Conservation (phyloP, 2,113 vertebrate genomes). For the Onychostoma macrolepis region DNA sequence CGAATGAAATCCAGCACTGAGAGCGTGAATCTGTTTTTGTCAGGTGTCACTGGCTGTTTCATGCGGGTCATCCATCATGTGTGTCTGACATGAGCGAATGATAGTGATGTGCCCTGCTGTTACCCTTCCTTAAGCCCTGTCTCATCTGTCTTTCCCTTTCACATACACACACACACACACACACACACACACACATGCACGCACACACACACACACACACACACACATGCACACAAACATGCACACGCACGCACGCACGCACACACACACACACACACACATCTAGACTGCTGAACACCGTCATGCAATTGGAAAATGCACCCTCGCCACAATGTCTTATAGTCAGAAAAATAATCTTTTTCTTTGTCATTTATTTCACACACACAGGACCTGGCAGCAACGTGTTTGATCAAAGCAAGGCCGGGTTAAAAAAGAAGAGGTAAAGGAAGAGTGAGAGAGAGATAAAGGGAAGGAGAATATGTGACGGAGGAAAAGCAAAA, state of each 20-base stretch:
- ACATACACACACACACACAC: not conserved
- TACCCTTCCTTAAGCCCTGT: constrained; percentile 77
- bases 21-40: constrained; percentile 74
- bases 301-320: not conserved
- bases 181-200: not conserved
- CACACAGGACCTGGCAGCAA: not conserved
- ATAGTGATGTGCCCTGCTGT: constrained; percentile 74
- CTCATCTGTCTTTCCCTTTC: constrained; percentile 77
- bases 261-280: not conserved
- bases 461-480: constrained; percentile 34
- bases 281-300: not conserved
- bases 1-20: constrained; percentile 8
- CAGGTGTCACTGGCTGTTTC: constrained; percentile 75
- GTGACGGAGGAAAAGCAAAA: not conserved
- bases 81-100: constrained; percentile 73
- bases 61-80: constrained; percentile 78
- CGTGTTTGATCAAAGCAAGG: constrained; percentile 37
- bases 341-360: constrained; percentile 1
- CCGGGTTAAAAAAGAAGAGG: not conserved
- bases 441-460: not conserved
- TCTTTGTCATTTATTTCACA: constrained; percentile 3
- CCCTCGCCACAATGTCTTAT: not conserved
- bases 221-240: too few species aligned
- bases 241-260: too few species aligned
- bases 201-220: not conserved